Percentiles rank a stretch among this genome's conserved stretches.
These are phyloP conservation scores for Eilema sororculum DNA, from an alignment of 2,888 invertebrate species.

Conservation along the genomic window DNA sequence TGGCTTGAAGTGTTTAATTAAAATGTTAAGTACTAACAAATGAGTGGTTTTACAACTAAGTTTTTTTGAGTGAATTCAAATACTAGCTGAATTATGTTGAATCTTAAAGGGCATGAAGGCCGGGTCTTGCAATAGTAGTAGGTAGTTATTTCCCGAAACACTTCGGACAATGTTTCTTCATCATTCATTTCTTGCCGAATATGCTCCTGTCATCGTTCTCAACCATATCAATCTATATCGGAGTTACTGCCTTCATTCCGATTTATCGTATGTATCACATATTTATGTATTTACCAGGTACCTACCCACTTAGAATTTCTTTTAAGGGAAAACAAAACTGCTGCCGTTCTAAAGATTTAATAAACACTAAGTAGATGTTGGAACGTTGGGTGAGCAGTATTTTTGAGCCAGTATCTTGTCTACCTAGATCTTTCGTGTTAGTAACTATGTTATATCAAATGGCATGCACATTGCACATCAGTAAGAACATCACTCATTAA, in stretches of 20 bases:
- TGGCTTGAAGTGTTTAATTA: conserved; percentile 80
- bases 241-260: conserved; percentile 53
- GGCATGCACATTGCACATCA: conserved; percentile 47
- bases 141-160: conserved; percentile 65
- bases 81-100: conserved; percentile 58
- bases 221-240: conserved; percentile 52
- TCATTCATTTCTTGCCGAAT: conserved; percentile 50
- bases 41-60: conserved; percentile 79
- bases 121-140: conserved; percentile 83
- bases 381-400: conserved; percentile 42
- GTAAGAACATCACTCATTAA: conserved; percentile 38
- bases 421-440: conserved; percentile 37
- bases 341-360: conserved; percentile 45
- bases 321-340: conserved; percentile 39
- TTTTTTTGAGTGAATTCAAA: conserved; percentile 71
- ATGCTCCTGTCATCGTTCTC: conserved; percentile 51
- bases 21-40: conserved; percentile 81
- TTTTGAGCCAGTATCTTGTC: conserved; percentile 36
- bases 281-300: conserved; percentile 49
- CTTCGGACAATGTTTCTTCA: conserved; percentile 73
- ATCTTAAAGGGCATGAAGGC: conserved; percentile 68
- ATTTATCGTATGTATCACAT: conserved; percentile 30
- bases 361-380: conserved; percentile 46
- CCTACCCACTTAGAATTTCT: conserved; percentile 44
- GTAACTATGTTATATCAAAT: conserved; percentile 43